phyloP scores from a whole-genome alignment of 2,113 vertebrate genomes.

The Peromyscus polionotus region DNA sequence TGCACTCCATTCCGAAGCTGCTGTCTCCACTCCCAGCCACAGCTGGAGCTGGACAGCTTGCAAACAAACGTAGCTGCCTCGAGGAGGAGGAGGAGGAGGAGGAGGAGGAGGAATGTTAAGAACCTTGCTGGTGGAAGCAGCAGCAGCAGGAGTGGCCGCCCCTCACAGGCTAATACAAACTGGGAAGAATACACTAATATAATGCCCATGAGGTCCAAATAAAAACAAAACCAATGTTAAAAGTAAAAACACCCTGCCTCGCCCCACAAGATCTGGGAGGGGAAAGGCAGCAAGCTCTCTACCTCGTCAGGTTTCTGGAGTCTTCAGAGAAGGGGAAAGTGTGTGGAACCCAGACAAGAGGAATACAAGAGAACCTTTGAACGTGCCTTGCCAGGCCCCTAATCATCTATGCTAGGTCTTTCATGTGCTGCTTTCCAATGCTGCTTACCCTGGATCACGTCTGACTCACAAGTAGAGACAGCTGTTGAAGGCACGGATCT shows the following conservation, averaged over 20 bases:
- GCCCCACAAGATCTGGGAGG: not conserved
- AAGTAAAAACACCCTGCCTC: not conserved
- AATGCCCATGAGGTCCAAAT: not conserved
- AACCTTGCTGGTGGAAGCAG: not conserved
- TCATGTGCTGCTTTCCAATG: not conserved
- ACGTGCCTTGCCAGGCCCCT: not conserved
- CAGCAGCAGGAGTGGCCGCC: not conserved
- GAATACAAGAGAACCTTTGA: not conserved
- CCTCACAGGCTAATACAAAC: not conserved
- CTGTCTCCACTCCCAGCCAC: not conserved
- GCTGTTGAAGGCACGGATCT: not conserved
- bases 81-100: not conserved
- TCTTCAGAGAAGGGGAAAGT: conserved; percentile 26
- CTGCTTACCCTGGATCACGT: not conserved
- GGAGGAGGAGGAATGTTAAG: not conserved
- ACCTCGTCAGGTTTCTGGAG: not conserved
- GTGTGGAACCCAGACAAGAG: not conserved
- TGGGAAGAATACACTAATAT: conserved; percentile 23
- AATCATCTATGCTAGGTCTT: not conserved
- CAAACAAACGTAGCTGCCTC: not conserved
- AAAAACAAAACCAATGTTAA: conserved; percentile 33
- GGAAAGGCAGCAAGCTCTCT: not conserved
- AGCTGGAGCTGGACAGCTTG: conserved; percentile 35
- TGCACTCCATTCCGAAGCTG: not conserved
- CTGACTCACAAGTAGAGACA: not conserved